A percentile compares a stretch with the other conserved stretches of the same genome.
phyloP scores from a whole-genome alignment of 2,113 vertebrate genomes.

The Indicator indicator region DNA sequence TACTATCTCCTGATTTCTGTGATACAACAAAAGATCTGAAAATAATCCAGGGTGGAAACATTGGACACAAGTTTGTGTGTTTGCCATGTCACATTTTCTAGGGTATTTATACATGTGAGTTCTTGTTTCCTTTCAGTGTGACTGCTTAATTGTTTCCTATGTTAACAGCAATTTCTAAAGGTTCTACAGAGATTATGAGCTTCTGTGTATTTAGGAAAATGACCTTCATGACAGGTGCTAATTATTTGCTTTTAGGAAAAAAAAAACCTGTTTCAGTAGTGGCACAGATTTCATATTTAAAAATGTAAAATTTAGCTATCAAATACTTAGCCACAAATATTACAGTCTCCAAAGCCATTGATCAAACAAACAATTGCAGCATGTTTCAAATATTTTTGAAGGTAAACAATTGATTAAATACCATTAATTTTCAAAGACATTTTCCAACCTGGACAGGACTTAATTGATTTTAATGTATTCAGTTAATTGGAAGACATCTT shows the following conservation, averaged over 20 bases:
- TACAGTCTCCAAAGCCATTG: neutral
- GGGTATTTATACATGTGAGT: neutral
- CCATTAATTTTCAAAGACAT: neutral
- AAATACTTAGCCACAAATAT: neutral
- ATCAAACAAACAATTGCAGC: neutral
- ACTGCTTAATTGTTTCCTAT: neutral
- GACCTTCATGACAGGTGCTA: neutral
- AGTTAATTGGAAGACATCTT: neutral
- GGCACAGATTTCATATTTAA: neutral
- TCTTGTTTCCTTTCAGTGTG: neutral
- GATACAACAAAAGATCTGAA: neutral
- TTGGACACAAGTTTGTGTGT: neutral
- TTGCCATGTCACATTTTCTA: neutral
- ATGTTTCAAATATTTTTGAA: conserved; percentile 12
- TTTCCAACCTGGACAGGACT: neutral
- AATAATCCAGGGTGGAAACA: neutral
- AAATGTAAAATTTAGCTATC: neutral
- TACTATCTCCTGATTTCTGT: neutral
- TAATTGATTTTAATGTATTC: neutral
- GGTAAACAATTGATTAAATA: neutral
- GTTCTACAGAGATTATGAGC: neutral
- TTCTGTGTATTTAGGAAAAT: conserved; percentile 1
- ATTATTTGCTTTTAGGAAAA: neutral
- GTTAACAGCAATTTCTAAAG: neutral
- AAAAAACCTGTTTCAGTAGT: neutral